These are phyloP conservation scores for Neosalanx taihuensis DNA, from an alignment of 2,797 vertebrate genomes.

Conservation along the genomic window DNA sequence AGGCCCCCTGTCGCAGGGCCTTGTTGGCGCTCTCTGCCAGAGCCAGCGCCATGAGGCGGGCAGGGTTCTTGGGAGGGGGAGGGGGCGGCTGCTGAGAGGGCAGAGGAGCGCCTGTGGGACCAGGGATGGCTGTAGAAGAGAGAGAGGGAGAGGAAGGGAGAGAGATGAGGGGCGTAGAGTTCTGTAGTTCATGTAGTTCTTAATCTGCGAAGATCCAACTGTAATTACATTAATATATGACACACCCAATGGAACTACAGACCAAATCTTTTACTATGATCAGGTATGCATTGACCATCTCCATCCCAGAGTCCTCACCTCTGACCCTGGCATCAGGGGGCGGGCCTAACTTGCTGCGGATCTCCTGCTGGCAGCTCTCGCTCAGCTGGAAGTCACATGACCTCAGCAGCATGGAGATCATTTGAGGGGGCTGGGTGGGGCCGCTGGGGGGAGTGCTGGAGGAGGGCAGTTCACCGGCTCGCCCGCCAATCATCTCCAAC, in stretches of 20 bases:
- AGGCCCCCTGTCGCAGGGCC: conserved; percentile 65
- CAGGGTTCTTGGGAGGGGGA: conserved; percentile 79
- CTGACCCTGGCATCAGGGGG: conserved; percentile 26
- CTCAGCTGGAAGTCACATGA: conserved; percentile 72
- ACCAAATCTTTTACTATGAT: neutral
- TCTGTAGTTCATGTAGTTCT: no score
- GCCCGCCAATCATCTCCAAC: conserved; percentile 72
- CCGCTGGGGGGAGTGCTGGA: conserved; percentile 27
- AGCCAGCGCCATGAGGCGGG: conserved; percentile 78
- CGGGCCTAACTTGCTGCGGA: conserved; percentile 64
- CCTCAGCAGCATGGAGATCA: conserved; percentile 74
- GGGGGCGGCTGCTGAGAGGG: conserved; percentile 72
- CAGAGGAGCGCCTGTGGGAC: conserved; percentile 49
- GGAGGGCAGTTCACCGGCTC: conserved; percentile 58
- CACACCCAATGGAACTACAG: no score
- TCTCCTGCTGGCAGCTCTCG: conserved; percentile 70
- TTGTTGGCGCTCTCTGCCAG: conserved; percentile 79
- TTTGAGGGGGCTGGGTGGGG: conserved; percentile 63
- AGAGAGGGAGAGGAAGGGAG: neutral
- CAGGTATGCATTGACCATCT: neutral
- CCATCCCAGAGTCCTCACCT: neutral
- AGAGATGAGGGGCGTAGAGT: no score
- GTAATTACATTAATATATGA: no score
- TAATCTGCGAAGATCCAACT: no score
- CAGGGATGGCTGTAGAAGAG: conserved; percentile 42